Base-by-base conservation (phyloP, 2,113 vertebrate species). In the Parotia lawesii region DNA sequence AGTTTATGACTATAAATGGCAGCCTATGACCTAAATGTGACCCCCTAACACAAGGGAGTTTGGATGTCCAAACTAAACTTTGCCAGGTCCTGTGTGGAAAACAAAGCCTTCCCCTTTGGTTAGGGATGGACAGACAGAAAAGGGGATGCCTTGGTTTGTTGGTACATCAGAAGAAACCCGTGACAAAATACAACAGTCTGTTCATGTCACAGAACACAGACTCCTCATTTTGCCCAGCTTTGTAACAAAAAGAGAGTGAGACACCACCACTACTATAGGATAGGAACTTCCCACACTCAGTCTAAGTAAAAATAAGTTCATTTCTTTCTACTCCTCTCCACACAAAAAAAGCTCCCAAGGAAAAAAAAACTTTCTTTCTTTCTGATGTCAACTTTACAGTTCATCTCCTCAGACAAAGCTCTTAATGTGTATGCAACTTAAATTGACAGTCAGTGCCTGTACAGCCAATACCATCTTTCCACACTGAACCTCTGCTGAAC, bases 381-480 rank as follows among this genome's bases (percentile, higher is more conserved):
- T 80, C n/a, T 23, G 37, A 19, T 14, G 23, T 71, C 65, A 64
- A 9, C 27, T 66, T 80, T 11, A 70, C 42, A 78, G 10, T 58
- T 78, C 33, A 66, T 14, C 44, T 65, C 78, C 57, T 69, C 50
- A 78, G 61, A 71, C 3, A 0, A 12, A 17, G 25, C 33, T 50
- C 21, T 45, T 62, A 45, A 82, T 16, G 38, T 61, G 11, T 3
- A 38, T 1, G 21, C 14, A 54, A 15, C 33, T 61, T 51, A 69
- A n/a, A 76, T 27, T 5, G 4, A 27, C 27, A 37, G 17, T 13
- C 2, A 0, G 42, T 31, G 23, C 17, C 20, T 0, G 0, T 25
- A n/a, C 7, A 88, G 48, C 20, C 65, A 51, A 48, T 33, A 38
- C 40, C n/a, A 44, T 25, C 57, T 31, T 71, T 64, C 42, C 42